A percentile compares a stretch with the other conserved stretches of the same genome.
phyloP scores from a whole-genome alignment of 2,797 vertebrate genomes.

The Trematomus bernacchii region DNA sequence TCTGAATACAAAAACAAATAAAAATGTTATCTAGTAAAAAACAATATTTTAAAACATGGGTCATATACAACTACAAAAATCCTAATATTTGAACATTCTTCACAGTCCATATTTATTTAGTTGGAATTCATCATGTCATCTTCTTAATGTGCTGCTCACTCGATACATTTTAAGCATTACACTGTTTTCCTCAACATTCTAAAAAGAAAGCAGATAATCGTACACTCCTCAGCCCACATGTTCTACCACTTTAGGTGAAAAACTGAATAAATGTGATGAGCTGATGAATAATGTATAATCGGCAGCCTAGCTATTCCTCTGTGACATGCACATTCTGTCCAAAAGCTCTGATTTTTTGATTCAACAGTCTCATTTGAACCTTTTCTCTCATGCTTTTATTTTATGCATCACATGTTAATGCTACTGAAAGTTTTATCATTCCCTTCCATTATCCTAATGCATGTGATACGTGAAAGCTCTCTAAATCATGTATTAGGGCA shows the following conservation, averaged over 20 bases:
- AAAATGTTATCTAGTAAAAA: no score
- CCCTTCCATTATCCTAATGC: constrained; percentile 85
- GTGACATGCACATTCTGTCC: constrained; percentile 66
- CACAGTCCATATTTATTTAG: not conserved
- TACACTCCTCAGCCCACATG: constrained; percentile 30
- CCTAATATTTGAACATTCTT: not conserved
- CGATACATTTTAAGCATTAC: not conserved
- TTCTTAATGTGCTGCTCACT: not conserved
- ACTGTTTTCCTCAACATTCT: constrained; percentile 14
- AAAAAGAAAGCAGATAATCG: constrained; percentile 1
- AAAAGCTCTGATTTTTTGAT: constrained; percentile 62
- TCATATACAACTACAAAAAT: not conserved
- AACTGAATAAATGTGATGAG: constrained; percentile 68
- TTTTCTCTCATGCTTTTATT: constrained; percentile 74
- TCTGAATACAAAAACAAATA: no score
- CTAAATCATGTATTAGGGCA: constrained; percentile 86
- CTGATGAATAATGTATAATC: constrained; percentile 78
- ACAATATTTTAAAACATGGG: not conserved
- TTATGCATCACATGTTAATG: constrained; percentile 88
- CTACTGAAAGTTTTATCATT: constrained; percentile 85
- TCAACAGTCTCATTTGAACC: constrained; percentile 68
- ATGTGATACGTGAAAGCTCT: constrained; percentile 77
- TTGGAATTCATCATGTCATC: not conserved
- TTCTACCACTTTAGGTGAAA: constrained; percentile 42
- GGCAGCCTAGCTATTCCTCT: constrained; percentile 63